phyloP scores from a whole-genome alignment of 2,113 vertebrate species.

The Nymphicus hollandicus region DNA sequence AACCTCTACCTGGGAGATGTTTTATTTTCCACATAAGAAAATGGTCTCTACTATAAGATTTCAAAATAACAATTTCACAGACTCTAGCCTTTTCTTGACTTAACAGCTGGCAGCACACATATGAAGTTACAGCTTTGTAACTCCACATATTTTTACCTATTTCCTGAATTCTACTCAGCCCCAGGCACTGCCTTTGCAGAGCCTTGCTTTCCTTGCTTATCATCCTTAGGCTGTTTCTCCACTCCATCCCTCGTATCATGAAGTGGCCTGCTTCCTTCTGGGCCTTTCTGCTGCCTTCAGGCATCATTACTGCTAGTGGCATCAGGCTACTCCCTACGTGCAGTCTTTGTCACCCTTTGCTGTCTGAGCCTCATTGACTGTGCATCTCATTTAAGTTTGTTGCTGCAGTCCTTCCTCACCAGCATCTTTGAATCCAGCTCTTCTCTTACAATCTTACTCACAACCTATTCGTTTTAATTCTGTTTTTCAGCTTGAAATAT shows the following conservation, averaged over 20 bases:
- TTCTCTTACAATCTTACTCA: background rate
- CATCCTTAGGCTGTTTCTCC: background rate
- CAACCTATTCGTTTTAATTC: background rate
- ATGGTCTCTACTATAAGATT: background rate
- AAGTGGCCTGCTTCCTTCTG: background rate
- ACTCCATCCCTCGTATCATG: fast-evolving
- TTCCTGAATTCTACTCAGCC: background rate
- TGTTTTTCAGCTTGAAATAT: background rate
- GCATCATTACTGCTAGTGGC: fast-evolving
- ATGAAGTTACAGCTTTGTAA: background rate
- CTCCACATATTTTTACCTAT: background rate
- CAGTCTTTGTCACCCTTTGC: background rate
- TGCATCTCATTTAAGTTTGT: background rate
- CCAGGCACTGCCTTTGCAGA: background rate
- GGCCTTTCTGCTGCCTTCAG: background rate
- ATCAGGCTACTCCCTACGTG: background rate
- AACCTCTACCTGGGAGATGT: background rate
- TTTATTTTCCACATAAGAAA: background rate
- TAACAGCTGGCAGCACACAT: background rate
- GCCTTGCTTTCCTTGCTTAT: background rate
- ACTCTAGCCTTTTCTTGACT: background rate
- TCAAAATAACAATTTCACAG: background rate
- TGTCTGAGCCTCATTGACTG: background rate
- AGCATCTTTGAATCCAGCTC: background rate
- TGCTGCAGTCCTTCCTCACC: background rate